Percentiles rank a stretch among this genome's conserved stretches.
Evolutionary conservation across 2,888 invertebrate species (phyloP).

Genomic region (Panzeria rudis): DNA sequence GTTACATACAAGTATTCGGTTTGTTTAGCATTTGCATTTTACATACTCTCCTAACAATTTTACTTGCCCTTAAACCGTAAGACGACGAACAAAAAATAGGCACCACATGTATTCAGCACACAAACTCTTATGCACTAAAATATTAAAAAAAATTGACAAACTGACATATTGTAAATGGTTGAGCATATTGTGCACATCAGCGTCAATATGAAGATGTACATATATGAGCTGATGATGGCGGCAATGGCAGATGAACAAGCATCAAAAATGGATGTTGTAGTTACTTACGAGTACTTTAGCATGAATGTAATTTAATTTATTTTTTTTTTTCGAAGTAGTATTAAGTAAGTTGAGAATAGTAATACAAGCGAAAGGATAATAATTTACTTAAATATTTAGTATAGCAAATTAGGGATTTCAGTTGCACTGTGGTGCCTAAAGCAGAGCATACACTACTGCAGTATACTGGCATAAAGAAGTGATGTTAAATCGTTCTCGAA

Average conservation of each 20-base stretch:
- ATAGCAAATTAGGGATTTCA: background rate
- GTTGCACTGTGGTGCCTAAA: background rate
- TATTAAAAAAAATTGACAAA: background rate
- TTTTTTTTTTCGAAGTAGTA: slow-evolving; percentile 26
- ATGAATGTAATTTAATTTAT: slow-evolving; percentile 34
- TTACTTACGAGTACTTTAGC: background rate
- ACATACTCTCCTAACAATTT: slow-evolving; percentile 57
- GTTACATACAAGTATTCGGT: slow-evolving; percentile 17
- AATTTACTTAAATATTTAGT: slow-evolving; percentile 10
- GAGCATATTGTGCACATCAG: slow-evolving; percentile 4
- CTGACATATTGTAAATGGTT: slow-evolving; percentile 5
- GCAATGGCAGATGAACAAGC: slow-evolving; percentile 16
- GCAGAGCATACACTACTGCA: too few species aligned
- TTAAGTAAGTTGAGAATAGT: slow-evolving; percentile 9
- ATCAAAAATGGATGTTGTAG: slow-evolving; percentile 4
- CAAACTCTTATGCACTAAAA: background rate
- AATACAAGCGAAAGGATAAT: slow-evolving; percentile 10
- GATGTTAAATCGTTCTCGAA: too few species aligned
- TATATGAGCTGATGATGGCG: slow-evolving; percentile 18
- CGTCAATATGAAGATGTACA: slow-evolving; percentile 28
- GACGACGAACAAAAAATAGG: slow-evolving; percentile 52
- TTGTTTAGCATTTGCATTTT: slow-evolving; percentile 66
- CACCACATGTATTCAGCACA: slow-evolving; percentile 23
- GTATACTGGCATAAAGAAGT: too few species aligned
- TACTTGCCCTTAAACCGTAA: slow-evolving; percentile 52